Percentiles rank a stretch among this genome's conserved stretches.
Conservation (phyloP, 1,140 invertebrate genomes). For the Akabosia matsudoensis region DNA sequence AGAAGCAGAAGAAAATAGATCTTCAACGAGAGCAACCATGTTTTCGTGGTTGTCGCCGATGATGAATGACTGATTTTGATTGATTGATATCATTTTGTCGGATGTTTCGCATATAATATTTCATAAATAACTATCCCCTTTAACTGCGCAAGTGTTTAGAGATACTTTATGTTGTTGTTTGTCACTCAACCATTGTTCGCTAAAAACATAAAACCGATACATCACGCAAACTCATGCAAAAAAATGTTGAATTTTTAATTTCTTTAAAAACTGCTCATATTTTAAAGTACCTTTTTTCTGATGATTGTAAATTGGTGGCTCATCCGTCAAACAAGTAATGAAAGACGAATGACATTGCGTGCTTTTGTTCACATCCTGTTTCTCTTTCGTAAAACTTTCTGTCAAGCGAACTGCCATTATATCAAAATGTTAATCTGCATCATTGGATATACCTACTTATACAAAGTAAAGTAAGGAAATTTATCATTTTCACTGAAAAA, state of each 20-base stretch:
- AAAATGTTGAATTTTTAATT: neutral
- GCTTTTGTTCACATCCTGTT: neutral
- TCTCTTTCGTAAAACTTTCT: neutral
- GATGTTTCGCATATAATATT: neutral
- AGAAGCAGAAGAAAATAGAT: no score
- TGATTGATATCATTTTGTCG: conserved; percentile 6
- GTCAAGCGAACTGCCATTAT: neutral
- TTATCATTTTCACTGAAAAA: neutral
- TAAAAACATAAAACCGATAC: no score
- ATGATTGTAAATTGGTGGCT: neutral
- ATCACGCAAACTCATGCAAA: no score
- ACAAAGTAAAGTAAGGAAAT: neutral
- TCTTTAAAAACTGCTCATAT: neutral
- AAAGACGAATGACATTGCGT: neutral
- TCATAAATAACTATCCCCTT: neutral
- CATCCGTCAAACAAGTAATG: neutral
- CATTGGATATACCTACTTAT: neutral
- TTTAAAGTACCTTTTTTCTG: neutral
- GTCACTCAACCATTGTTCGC: no score
- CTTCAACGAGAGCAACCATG: no score
- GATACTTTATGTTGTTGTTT: neutral
- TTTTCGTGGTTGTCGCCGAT: neutral
- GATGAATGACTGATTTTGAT: conserved; percentile 21
- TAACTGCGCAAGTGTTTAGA: no score
- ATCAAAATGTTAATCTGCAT: neutral